These are phyloP conservation scores for Sebastes hubbsi DNA, from an alignment of 2,797 vertebrate genomes.

Conservation along the genomic window DNA sequence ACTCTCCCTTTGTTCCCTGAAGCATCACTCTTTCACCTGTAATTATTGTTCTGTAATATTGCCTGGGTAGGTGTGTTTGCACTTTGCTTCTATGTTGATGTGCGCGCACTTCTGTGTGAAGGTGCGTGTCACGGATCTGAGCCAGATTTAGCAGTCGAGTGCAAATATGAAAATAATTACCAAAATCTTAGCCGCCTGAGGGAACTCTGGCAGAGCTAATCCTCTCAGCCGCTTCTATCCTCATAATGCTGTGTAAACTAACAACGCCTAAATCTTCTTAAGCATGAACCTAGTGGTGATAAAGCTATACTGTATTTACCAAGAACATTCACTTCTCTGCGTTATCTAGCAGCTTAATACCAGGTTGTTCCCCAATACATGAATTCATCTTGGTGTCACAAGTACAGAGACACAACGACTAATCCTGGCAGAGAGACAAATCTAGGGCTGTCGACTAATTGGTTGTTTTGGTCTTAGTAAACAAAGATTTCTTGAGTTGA, in stretches of 20 bases:
- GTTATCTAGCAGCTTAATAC: too few species aligned
- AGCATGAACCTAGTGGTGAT: slow-evolving; percentile 16
- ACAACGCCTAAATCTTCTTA: slow-evolving; percentile 35
- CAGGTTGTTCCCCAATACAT: not conserved
- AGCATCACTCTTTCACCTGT: not conserved
- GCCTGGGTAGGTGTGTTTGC: not conserved
- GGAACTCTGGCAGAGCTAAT: slow-evolving; percentile 53
- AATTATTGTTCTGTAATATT: not conserved
- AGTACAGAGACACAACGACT: not conserved
- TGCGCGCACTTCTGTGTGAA: not conserved
- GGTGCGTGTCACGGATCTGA: slow-evolving; percentile 5
- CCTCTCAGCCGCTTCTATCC: slow-evolving; percentile 58
- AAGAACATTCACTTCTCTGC: too few species aligned
- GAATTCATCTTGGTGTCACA: not conserved
- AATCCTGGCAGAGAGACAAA: too few species aligned
- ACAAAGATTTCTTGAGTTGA: too few species aligned
- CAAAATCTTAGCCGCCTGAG: slow-evolving; percentile 58
- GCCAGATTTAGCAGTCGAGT: slow-evolving; percentile 53
- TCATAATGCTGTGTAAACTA: slow-evolving; percentile 28
- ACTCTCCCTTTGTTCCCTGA: not conserved
- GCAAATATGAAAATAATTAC: slow-evolving; percentile 74
- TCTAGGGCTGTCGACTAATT: too few species aligned
- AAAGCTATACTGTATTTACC: not conserved
- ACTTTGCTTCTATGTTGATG: not conserved
- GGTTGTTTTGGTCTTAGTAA: too few species aligned